Evolutionary conservation across 2,888 invertebrate genomes (phyloP), one percentile per base, ranked within the genome.

Genomic region (Tetheella fluctuosa): DNA sequence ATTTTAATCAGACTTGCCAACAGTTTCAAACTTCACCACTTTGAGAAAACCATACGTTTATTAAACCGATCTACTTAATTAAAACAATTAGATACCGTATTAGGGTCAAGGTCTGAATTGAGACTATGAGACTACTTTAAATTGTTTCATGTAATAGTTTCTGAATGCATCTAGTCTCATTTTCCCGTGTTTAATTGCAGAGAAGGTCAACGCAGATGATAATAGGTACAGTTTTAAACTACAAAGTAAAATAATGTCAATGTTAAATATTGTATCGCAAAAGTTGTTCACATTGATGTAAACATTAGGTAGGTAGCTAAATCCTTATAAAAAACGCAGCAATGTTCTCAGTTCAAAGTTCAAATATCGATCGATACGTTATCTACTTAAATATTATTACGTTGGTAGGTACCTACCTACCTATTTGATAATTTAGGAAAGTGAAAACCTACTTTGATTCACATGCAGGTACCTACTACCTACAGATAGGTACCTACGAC

Each of bases 171-270:
- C 59, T 62, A 69, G 63, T 69, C 66, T 67, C 62, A 62, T 79
- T 79, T 79, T 79, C 77, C 77, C 79, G 77, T 80, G 76, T 76
- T 74, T 76, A 70, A 79, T 74, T 75, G 72, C 64, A 64, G 52
- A 67, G 69, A 71, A 80, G 80, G 80, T 70, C 73, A 64, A 42
- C 56, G 64, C 68, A 74, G 71, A 71, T 66, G 68, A 68, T 71
- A 62, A 71, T 69, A n/a, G n/a, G n/a, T n/a, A 63, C 68, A 48
- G 48, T 69, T 55, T 69, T 65, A 66, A 71, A 65, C 66, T 60
- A 62, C 64, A 60, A 67, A 63, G 60, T 62, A 57, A 68, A 71
- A 74, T 74, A 66, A 61, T 69, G 70, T 74, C 76, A 77, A 74
- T 76, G 76, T 71, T 70, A 77, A 70, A 68, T 58, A 48, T 54